Evolutionary conservation across 2,113 vertebrate genomes (phyloP).

Genomic region (Limanda limanda): DNA sequence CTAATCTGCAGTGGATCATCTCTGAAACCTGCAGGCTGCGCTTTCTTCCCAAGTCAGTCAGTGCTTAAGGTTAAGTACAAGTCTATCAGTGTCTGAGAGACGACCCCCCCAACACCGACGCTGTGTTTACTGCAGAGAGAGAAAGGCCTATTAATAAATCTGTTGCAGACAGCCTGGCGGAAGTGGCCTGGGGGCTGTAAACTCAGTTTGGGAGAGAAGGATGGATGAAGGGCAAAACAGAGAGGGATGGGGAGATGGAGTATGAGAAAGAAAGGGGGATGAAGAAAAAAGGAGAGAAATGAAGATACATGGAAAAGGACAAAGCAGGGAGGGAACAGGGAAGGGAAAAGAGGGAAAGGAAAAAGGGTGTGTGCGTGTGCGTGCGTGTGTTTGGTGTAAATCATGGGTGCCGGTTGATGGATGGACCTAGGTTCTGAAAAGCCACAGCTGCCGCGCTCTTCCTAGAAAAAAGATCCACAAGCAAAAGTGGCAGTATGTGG

Average conservation of each 20-base stretch:
- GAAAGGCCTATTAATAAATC: constrained; percentile 79
- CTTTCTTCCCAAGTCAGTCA: constrained; percentile 33
- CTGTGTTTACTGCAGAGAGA: constrained; percentile 72
- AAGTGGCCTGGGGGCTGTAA: constrained; percentile 74
- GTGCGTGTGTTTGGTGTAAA: constrained; percentile 65
- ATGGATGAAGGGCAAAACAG: constrained; percentile 58
- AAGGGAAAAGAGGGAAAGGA: constrained; percentile 18
- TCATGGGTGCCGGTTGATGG: constrained; percentile 72
- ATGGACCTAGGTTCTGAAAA: constrained; percentile 75
- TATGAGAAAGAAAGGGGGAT: neutral
- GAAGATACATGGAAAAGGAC: constrained; percentile 48
- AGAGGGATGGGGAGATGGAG: constrained; percentile 34
- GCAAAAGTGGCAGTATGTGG: constrained; percentile 75
- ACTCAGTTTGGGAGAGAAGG: constrained; percentile 56
- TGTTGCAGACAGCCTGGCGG: constrained; percentile 72
- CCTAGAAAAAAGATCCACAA: constrained; percentile 70
- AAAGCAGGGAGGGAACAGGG: constrained; percentile 6
- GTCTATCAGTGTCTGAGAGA: constrained; percentile 67
- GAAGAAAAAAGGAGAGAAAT: constrained; percentile 23
- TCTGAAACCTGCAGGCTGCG: constrained; percentile 31
- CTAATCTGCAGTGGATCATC: constrained; percentile 28
- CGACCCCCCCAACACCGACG: constrained; percentile 52
- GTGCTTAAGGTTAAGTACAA: constrained; percentile 62
- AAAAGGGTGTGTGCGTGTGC: constrained; percentile 22
- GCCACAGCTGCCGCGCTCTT: constrained; percentile 75